Evolutionary conservation across 2,113 vertebrate species (phyloP).

Genomic region (Colossoma macropomum): DNA sequence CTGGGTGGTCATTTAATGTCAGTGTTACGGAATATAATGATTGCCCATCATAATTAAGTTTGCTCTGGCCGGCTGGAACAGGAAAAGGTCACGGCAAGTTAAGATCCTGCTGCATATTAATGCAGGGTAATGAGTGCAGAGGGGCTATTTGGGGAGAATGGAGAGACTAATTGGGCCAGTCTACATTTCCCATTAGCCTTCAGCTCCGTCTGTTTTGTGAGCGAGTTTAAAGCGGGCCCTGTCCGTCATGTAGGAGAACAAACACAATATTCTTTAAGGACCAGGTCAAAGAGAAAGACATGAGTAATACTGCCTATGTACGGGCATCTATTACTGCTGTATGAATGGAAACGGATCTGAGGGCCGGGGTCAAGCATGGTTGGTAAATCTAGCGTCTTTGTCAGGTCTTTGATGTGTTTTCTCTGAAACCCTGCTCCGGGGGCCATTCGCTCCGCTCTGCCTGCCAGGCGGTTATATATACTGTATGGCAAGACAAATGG

Average conservation of each 20-base stretch:
- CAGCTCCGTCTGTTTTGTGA: background rate
- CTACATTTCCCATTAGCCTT: constrained; percentile 17
- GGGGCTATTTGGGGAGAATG: constrained; percentile 25
- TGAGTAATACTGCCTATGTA: background rate
- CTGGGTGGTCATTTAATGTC: constrained; percentile 18
- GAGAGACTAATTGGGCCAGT: constrained; percentile 34
- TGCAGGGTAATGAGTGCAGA: constrained; percentile 35
- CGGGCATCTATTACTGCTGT: background rate
- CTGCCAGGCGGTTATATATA: constrained; percentile 7
- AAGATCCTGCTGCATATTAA: constrained; percentile 38
- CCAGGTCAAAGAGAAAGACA: background rate
- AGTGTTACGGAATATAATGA: constrained; percentile 43
- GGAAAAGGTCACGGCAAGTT: constrained; percentile 36
- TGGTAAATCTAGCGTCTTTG: background rate
- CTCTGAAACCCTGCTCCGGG: background rate
- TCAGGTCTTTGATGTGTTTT: background rate
- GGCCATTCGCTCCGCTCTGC: background rate
- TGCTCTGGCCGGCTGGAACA: constrained; percentile 23
- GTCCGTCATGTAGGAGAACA: background rate
- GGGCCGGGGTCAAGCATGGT: background rate
- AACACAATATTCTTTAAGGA: background rate
- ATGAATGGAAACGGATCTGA: background rate
- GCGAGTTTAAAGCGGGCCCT: background rate
- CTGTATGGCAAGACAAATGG: constrained; percentile 11
- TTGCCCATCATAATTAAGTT: constrained; percentile 45